phyloP scores from a whole-genome alignment of 2,888 invertebrate genomes.

The Xanthia togata region DNA sequence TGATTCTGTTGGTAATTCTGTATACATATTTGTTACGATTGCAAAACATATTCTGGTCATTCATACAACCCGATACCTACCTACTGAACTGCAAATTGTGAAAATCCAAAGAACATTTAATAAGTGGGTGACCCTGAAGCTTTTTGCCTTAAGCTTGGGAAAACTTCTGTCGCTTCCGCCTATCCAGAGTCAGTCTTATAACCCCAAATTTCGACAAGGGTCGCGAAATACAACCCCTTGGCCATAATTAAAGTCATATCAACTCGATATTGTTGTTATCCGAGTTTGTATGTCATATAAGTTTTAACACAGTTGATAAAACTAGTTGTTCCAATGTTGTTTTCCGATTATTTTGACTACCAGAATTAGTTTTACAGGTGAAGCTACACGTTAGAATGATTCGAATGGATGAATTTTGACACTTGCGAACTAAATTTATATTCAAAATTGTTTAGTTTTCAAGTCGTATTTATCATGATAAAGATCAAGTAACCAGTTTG shows the following conservation, averaged over 20 bases:
- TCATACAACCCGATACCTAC: not conserved
- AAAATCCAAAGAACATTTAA: not conserved
- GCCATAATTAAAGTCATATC: conserved; percentile 67
- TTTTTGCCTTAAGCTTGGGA: not conserved
- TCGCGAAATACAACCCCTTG: conserved; percentile 61
- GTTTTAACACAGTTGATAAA: conserved; percentile 56
- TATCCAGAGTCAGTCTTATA: not conserved
- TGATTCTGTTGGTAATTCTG: not conserved
- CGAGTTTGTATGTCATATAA: conserved; percentile 62
- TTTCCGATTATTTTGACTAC: conserved; percentile 51
- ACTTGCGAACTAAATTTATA: not conserved
- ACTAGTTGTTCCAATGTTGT: conserved; percentile 33
- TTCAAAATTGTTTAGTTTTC: not conserved
- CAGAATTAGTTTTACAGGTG: conserved; percentile 29
- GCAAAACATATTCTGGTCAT: not conserved
- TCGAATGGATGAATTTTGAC: conserved; percentile 1
- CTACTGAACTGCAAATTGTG: not conserved
- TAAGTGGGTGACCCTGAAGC: not conserved
- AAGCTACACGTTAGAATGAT: conserved; percentile 7
- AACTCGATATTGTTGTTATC: conserved; percentile 65
- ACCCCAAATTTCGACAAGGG: conserved; percentile 52
- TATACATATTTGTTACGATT: not conserved
- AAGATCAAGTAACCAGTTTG: not conserved
- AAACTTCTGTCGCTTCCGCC: not conserved
- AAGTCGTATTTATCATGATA: not conserved